These are phyloP conservation scores for Buceros bicornis DNA, from an alignment of 2,797 vertebrate species.

Conservation along the genomic window DNA sequence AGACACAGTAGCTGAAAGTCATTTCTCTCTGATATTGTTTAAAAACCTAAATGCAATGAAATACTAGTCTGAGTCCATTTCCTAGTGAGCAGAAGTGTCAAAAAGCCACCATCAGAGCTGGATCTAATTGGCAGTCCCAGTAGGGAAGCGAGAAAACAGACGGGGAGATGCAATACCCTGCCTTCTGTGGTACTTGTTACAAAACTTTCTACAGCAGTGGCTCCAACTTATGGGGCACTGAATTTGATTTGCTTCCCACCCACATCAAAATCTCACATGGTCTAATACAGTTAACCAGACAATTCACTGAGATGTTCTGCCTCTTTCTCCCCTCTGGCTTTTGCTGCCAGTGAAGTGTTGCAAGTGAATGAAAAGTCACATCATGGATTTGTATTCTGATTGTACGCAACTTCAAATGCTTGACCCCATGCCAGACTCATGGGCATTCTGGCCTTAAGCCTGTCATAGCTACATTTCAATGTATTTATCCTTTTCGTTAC, in stretches of 20 bases:
- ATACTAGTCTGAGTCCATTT: conserved; percentile 49
- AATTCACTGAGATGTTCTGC: not conserved
- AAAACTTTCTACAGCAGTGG: conserved; percentile 31
- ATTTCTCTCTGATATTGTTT: conserved; percentile 53
- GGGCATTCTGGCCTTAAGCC: not conserved
- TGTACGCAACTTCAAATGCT: not conserved
- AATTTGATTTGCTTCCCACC: not conserved
- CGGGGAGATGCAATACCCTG: not conserved
- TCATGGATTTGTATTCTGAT: not conserved
- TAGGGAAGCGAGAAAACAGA: not conserved
- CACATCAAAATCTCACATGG: not conserved
- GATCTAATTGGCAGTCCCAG: conserved; percentile 55
- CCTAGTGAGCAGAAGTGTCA: conserved; percentile 45
- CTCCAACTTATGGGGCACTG: conserved; percentile 14
- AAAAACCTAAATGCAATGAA: conserved; percentile 60
- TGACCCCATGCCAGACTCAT: not conserved
- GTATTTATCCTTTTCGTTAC: not conserved
- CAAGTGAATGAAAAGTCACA: not conserved
- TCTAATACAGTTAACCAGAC: not conserved
- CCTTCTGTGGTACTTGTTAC: conserved; percentile 22
- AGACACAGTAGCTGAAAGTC: conserved; percentile 28
- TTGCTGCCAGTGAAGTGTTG: not conserved
- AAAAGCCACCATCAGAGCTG: conserved; percentile 52
- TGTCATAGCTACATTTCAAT: not conserved
- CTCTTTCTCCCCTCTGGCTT: not conserved